phyloP scores from a whole-genome alignment of 30 jellyfish, hydroid and myxozoan genomes.

The Pelagia noctiluca region DNA sequence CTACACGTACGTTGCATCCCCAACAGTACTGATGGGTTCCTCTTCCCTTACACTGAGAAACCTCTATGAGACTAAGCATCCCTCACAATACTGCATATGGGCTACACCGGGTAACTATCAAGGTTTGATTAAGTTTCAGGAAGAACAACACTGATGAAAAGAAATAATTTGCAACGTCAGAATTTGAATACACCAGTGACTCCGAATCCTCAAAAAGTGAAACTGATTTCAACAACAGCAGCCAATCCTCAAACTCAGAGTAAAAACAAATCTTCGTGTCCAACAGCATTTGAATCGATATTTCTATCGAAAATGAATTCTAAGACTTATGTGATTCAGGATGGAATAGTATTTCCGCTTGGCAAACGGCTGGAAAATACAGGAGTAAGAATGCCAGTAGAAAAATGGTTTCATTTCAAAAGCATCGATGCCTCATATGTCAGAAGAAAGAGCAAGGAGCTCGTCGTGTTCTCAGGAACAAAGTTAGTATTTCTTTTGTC shows the following conservation, averaged over 20 bases:
- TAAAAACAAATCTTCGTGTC: slow-evolving; percentile 28
- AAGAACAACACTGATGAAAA: no score
- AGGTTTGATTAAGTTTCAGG: no score
- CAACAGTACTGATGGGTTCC: no score
- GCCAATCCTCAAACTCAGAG: neutral
- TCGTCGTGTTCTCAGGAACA: slow-evolving; percentile 38
- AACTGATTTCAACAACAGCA: neutral
- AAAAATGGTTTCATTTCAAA: slow-evolving; percentile 1
- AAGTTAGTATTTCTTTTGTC: slow-evolving; percentile 14
- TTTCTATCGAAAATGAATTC: slow-evolving; percentile 23
- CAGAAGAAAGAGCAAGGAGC: slow-evolving; percentile 25
- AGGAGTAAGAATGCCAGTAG: neutral
- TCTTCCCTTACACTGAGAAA: no score
- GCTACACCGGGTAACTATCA: no score
- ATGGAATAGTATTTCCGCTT: slow-evolving; percentile 9
- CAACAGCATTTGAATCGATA: slow-evolving; percentile 27
- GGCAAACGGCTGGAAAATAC: slow-evolving; percentile 38
- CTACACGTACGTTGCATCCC: no score
- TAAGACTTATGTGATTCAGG: slow-evolving; percentile 31
- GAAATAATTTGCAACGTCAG: no score
- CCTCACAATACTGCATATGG: no score
- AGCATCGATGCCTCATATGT: slow-evolving; percentile 52
- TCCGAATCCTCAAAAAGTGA: neutral
- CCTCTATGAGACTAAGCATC: no score
- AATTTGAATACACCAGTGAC: neutral